Conservation (phyloP, 37 sponge, comb jelly and placozoan genomes). For the Aphrocallistes beatrix region DNA sequence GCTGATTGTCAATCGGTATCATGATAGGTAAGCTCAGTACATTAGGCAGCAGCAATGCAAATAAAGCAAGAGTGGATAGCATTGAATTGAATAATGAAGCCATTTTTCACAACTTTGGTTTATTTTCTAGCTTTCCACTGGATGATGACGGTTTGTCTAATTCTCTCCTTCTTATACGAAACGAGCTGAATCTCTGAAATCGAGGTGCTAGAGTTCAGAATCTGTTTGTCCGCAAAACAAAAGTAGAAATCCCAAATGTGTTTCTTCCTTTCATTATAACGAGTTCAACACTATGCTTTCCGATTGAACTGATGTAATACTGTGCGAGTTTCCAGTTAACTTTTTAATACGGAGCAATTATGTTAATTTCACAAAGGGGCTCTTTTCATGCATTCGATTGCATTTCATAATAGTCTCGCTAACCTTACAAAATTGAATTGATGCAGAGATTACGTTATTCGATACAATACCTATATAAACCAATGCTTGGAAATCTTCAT, state of each 20-base stretch:
- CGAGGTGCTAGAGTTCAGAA: neutral
- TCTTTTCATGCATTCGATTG: no score
- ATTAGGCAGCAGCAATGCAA: neutral
- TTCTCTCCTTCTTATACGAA: neutral
- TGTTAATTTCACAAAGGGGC: no score
- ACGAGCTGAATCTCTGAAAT: neutral
- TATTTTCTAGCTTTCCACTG: neutral
- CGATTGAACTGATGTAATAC: no score
- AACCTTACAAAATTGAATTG: no score
- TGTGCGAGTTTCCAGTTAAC: no score
- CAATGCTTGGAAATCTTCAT: no score
- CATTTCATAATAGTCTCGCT: no score
- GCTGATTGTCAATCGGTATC: neutral
- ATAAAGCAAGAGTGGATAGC: neutral
- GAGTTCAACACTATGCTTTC: no score
- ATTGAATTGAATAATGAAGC: neutral
- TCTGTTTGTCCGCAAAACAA: neutral
- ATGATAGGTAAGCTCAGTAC: neutral
- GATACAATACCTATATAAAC: no score
- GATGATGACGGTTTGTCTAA: neutral
- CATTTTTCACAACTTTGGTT: neutral
- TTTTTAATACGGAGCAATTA: no score
- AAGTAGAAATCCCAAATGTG: neutral
- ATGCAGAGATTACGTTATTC: no score
- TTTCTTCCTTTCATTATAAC: neutral